Base-by-base conservation (phyloP, 2,797 vertebrate genomes). In the Leucoraja ocellata region DNA sequence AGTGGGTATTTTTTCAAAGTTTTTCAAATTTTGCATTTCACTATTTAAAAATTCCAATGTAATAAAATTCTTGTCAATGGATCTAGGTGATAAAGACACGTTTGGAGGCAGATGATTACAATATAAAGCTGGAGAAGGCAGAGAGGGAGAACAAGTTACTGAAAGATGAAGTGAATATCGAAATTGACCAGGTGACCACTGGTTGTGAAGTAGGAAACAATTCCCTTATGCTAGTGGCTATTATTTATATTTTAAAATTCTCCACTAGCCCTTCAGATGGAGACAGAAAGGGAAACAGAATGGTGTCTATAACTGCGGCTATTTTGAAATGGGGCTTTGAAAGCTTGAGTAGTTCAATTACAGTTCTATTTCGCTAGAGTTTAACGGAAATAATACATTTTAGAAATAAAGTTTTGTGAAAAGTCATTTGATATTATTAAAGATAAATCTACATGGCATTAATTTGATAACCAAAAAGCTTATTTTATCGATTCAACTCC, bases 21-120 rank as follows among this genome's bases (percentile, higher is more conserved):
- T 93, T 46, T 13, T 8, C 9, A 79, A 77, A 93, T 65, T 65
- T 92, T 32, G 54, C 54, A 21, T 73, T 4, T 13, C 32, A 36
- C 11, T n/a, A 10, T 36, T 39, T 83, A 46, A 79, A 39, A 81
- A 36, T 18, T 79, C 32, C 25, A 54, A 39, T 73, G 10, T 68
- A 71, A 36, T 93, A 68, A 61, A 68, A 46, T 86, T 28, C 25
- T 90, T 54, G 73, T 16, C 25, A 92, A 54, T 79, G 61, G 32
- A n/a, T 61, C 32, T 32, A 99, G 98, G 96, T 98, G 65, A 94
- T 96, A 93, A 98, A 98, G 94, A 97, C 97, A 4, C 96, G 95
- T 28, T 94, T 96, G 0, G 98, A 99, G 93, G 97, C 97, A 1
- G 97, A 98, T 3, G 97, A 98, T 18, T 96, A 97, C 94, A 94